Conservation (phyloP, 2,113 vertebrate genomes). For the Prochilodus magdalenae region DNA sequence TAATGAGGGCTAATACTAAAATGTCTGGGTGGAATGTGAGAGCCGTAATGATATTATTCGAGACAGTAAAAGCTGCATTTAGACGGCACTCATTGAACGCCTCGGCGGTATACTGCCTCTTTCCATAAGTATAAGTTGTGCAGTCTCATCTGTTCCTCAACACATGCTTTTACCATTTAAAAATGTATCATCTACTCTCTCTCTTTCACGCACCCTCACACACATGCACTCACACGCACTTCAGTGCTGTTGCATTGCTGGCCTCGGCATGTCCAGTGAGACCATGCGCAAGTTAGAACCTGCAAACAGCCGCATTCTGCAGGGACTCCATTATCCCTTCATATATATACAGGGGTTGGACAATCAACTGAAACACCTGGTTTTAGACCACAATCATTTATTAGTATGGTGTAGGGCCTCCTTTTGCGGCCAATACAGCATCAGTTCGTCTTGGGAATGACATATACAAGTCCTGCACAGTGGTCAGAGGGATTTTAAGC, state of each 20-base stretch:
- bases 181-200: slow-evolving; percentile 4
- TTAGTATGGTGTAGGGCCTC: too few species aligned
- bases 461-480: too few species aligned
- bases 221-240: neutral
- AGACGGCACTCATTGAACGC: slow-evolving; percentile 11
- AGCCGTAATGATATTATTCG: slow-evolving; percentile 9
- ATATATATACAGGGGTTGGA: neutral
- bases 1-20: neutral
- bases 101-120: neutral
- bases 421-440: too few species aligned
- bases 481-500: too few species aligned
- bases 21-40: slow-evolving; percentile 9
- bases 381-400: too few species aligned
- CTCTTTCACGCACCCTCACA: neutral
- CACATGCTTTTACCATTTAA: neutral
- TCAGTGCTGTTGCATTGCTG: neutral
- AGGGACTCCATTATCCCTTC: neutral
- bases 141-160: neutral
- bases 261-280: neutral
- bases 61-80: slow-evolving; percentile 18
- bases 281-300: neutral
- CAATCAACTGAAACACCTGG: too few species aligned
- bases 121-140: slow-evolving; percentile 18
- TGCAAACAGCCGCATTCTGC: neutral
- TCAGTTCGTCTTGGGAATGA: too few species aligned